Conservation (phyloP, 92 coral and sea anemone species). For the Zoanthus solanderi region DNA sequence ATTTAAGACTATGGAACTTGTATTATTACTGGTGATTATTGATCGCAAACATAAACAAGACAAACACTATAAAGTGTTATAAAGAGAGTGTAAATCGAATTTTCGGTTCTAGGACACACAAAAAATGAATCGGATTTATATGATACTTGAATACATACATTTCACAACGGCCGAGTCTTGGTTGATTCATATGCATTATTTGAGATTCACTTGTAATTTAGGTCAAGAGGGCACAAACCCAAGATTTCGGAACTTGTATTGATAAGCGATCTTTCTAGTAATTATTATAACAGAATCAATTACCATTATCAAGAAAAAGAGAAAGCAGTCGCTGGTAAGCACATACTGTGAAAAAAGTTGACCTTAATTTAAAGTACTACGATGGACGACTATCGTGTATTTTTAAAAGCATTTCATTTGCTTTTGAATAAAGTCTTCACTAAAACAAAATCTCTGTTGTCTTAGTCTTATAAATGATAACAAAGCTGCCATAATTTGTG, state of each 20-base stretch:
- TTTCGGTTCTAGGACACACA: conserved; percentile 7
- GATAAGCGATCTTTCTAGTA: conserved; percentile 47
- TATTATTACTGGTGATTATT: conserved; percentile 36
- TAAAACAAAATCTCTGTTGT: conserved; percentile 39
- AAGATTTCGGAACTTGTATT: conserved; percentile 18
- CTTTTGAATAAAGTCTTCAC: conserved; percentile 41
- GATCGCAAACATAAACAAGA: conserved; percentile 44
- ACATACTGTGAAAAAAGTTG: conserved; percentile 63
- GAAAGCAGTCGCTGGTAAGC: conserved; percentile 55
- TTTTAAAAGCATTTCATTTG: conserved; percentile 41
- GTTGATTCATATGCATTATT: not conserved
- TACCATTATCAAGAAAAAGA: conserved; percentile 59
- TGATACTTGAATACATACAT: conserved; percentile 11
- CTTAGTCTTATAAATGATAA: not conserved
- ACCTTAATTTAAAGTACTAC: conserved; percentile 60
- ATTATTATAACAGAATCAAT: conserved; percentile 72
- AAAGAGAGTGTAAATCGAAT: conserved; percentile 53
- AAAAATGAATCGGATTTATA: not conserved
- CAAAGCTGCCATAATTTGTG: conserved; percentile 26
- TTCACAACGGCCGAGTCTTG: conserved; percentile 24
- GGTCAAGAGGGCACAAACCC: conserved; percentile 30
- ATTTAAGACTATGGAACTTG: conserved; percentile 36
- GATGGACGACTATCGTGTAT: conserved; percentile 23
- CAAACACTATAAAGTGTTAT: conserved; percentile 41
- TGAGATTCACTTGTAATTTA: conserved; percentile 21